Base-by-base conservation (phyloP, 1,140 invertebrate species). In the Galendromus occidentalis region DNA sequence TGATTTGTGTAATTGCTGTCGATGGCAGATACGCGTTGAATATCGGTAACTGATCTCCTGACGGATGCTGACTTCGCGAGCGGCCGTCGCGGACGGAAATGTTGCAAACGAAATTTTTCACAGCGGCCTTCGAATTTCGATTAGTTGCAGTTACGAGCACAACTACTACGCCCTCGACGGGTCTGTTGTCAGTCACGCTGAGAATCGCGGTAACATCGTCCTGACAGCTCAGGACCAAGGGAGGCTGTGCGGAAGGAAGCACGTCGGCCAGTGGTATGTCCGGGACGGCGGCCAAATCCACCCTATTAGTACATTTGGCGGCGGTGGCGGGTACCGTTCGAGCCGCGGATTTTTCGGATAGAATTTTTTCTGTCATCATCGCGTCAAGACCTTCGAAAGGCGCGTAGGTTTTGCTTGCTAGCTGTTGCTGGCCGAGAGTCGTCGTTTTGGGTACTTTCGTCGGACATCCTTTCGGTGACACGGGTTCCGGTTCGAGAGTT, bases 1-100 rank as follows among this genome's bases (percentile, higher is more conserved):
- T 22, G 51, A 59, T 59, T 25, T 59, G 51, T 14, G 51, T 59
- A 33, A 59, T 59, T 17, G 51, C 51, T 33, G 51, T 59, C 25
- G 51, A 59, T 59, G 51, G 51, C 17, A 59, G 25, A 33, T 29
- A 59, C 51, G 22, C 51, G 51, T 59, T 59, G 51, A 59, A 59
- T 5, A 59, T 33, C 22, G 51, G 51, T 9, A 59, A 33, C 9
- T 59, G 51, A 9, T 59, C 51, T 20, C 51, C 51, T 5, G 51
- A 59, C 14, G 51, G 17, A 17, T 25, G 14, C 33, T 29, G 22
- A 25, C 14, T 17, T 59, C 22, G 51, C 14, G 33, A 29, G 12
- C 25, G 51, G 33, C 51, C 51, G 33, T 25, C 51, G 12, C 25
- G 14, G 25, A 33, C 25, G 22, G 14, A 29, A 17, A 59, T 33